Conservation (phyloP, 2,113 vertebrate genomes). For the Centropus bengalensis region DNA sequence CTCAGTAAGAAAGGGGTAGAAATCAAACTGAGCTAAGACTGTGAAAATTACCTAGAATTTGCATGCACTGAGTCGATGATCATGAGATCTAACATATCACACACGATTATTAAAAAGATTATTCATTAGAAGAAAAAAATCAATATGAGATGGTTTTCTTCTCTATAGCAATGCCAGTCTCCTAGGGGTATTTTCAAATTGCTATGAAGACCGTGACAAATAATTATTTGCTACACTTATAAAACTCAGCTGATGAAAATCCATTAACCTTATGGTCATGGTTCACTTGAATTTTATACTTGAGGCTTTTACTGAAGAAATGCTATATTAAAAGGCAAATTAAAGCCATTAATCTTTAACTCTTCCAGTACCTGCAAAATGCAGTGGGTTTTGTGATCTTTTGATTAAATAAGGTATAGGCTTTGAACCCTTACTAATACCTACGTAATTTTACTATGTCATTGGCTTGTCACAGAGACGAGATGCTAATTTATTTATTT, state of each 20-base stretch:
- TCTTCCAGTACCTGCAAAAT: conserved; percentile 69
- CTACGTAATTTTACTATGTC: background rate
- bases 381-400: conserved; percentile 31
- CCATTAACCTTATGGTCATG: conserved; percentile 78
- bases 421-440: conserved; percentile 57
- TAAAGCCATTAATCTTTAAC: conserved; percentile 82
- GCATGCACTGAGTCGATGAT: background rate
- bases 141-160: conserved; percentile 53
- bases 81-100: conserved; percentile 6
- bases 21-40: background rate
- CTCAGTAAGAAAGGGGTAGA: background rate
- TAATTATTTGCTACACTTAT: conserved; percentile 79
- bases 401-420: conserved; percentile 57
- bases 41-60: background rate
- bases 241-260: conserved; percentile 82
- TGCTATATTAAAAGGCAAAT: conserved; percentile 80
- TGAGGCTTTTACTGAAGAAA: conserved; percentile 75
- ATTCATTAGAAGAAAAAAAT: conserved; percentile 70
- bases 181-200: conserved; percentile 70
- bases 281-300: conserved; percentile 78
- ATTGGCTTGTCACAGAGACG: background rate
- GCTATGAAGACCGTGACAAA: conserved; percentile 69
- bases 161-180: conserved; percentile 37
- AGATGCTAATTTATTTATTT: conserved; percentile 13
- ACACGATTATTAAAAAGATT: conserved; percentile 50